Percentiles rank a stretch among this genome's conserved stretches.
Evolutionary conservation across 2,888 invertebrate species (phyloP).

Genomic region (Clostera curtula): DNA sequence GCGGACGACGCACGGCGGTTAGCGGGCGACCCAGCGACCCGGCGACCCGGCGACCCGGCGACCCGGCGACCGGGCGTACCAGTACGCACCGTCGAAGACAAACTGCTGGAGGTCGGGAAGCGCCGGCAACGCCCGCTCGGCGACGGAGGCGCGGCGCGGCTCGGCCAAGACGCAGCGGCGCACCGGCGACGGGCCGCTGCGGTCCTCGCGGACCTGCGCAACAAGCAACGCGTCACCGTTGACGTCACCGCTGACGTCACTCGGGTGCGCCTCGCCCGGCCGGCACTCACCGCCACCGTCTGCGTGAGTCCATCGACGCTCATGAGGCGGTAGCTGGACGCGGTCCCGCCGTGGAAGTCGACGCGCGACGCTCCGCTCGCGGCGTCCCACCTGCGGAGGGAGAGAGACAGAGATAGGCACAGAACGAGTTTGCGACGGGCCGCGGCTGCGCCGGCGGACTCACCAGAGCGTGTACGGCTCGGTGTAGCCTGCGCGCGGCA

Average conservation of each 20-base stretch:
- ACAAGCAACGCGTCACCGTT: not conserved
- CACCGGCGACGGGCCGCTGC: slow-evolving; percentile 29
- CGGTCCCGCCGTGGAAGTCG: slow-evolving; percentile 44
- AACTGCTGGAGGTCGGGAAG: slow-evolving; percentile 44
- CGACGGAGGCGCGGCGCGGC: slow-evolving; percentile 19
- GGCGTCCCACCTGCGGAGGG: slow-evolving; percentile 43
- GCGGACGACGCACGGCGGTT: slow-evolving; percentile 5
- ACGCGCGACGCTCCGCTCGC: slow-evolving; percentile 41
- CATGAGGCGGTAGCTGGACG: slow-evolving; percentile 36
- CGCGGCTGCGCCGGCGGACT: slow-evolving; percentile 3
- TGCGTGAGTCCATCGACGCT: slow-evolving; percentile 31
- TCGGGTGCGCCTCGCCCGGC: not conserved
- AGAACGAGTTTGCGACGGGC: not conserved
- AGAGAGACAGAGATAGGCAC: not conserved
- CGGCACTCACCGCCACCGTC: slow-evolving; percentile 30
- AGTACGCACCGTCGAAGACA: slow-evolving; percentile 37
- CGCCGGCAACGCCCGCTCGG: slow-evolving; percentile 36
- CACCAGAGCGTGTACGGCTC: slow-evolving; percentile 46
- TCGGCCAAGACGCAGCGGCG: slow-evolving; percentile 33
- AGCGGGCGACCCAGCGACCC: not conserved
- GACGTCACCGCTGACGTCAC: not conserved
- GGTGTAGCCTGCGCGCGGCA: slow-evolving; percentile 45
- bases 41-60: no score
- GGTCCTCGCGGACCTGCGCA: slow-evolving; percentile 39
- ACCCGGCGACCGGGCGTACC: not conserved